Evolutionary conservation across 1,140 invertebrate genomes (phyloP).

Genomic region (Platyscapa corneri): DNA sequence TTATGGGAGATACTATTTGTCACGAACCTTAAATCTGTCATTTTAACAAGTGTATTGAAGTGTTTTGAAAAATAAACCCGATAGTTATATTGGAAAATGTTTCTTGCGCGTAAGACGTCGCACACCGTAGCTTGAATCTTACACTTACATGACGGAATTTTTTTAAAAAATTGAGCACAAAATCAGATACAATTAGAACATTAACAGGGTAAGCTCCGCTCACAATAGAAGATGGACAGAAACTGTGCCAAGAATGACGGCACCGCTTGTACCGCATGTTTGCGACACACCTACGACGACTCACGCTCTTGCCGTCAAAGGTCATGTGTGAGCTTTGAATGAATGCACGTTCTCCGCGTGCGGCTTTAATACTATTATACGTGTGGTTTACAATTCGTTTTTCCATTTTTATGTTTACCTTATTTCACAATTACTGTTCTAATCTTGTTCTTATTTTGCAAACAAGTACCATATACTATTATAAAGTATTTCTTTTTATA

Average conservation of each 20-base stretch:
- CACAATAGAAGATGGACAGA: slow-evolving; percentile 66
- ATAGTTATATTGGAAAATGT: not conserved
- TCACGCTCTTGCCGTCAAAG: not conserved
- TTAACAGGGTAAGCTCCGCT: slow-evolving; percentile 50
- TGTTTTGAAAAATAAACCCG: not conserved
- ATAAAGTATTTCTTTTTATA: not conserved
- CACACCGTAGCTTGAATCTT: too few relatives aligned
- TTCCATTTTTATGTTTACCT: not conserved
- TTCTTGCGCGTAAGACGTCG: not conserved
- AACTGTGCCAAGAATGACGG: slow-evolving; percentile 69
- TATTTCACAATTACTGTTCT: not conserved
- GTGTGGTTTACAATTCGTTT: not conserved
- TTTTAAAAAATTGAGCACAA: too few relatives aligned
- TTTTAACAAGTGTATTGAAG: not conserved
- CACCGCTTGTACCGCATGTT: not conserved
- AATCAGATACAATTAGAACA: not conserved
- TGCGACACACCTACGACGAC: slow-evolving; percentile 14
- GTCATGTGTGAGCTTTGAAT: slow-evolving; percentile 26
- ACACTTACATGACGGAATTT: too few relatives aligned
- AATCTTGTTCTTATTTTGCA: not conserved
- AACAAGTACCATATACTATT: not conserved
- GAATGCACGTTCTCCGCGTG: not conserved
- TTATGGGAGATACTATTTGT: not conserved
- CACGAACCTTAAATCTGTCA: slow-evolving; percentile 23
- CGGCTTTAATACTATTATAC: not conserved